phyloP scores from a whole-genome alignment of 2,797 vertebrate genomes.

The Muscicapa striata region DNA sequence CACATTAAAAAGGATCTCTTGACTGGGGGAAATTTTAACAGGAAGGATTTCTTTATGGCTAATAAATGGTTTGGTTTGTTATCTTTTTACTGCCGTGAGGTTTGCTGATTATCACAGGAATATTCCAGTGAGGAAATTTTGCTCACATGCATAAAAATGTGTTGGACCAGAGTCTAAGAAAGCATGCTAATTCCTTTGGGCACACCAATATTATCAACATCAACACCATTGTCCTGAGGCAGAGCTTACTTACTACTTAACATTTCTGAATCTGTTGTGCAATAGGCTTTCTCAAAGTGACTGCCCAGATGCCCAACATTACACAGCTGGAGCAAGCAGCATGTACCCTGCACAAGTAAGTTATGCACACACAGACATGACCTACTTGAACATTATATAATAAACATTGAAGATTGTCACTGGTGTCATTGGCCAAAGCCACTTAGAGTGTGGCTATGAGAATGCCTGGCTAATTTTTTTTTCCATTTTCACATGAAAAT shows the following conservation, averaged over 20 bases:
- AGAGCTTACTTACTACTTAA: neutral
- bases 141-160: neutral
- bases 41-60: neutral
- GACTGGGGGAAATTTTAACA: neutral
- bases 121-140: neutral
- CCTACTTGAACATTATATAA: neutral
- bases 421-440: neutral
- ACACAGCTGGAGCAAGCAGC: neutral
- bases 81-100: neutral
- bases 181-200: neutral
- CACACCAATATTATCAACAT: neutral
- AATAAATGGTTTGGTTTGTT: neutral
- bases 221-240: neutral
- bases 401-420: fast-evolving
- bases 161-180: neutral
- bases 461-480: neutral
- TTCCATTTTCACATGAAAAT: neutral
- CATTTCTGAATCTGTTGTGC: neutral
- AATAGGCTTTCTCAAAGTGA: neutral
- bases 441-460: neutral
- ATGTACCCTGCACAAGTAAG: neutral
- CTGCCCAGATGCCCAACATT: neutral
- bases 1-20: neutral
- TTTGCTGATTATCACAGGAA: neutral
- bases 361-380: neutral